Conservation (phyloP, 2,113 vertebrate genomes). For the Deroptyus accipitrinus region DNA sequence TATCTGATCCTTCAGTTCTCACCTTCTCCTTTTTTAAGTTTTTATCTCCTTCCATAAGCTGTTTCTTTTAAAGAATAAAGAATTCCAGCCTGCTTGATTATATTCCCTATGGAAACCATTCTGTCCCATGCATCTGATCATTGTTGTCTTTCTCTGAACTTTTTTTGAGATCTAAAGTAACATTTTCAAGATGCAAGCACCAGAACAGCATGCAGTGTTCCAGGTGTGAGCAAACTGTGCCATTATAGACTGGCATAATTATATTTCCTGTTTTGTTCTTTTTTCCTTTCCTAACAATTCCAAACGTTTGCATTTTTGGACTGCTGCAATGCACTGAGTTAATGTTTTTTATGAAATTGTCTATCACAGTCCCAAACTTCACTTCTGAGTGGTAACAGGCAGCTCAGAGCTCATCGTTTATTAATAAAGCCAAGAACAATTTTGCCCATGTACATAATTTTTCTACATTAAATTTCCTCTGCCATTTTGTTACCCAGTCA, state of each 20-base stretch:
- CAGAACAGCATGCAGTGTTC: neutral
- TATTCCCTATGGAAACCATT: neutral
- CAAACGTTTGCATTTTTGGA: neutral
- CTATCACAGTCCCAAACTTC: neutral
- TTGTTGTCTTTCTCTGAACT: neutral
- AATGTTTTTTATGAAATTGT: neutral
- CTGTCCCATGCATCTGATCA: neutral
- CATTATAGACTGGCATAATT: neutral
- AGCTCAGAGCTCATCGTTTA: neutral
- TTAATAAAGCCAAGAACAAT: neutral
- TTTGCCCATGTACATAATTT: neutral
- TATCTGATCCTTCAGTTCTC: neutral
- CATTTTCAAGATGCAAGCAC: neutral
- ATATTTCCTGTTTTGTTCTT: neutral
- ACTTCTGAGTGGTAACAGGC: neutral
- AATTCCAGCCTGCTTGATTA: neutral
- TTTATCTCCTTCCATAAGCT: neutral
- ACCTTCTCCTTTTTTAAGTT: neutral
- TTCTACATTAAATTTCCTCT: neutral
- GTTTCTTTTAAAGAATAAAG: neutral
- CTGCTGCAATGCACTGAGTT: neutral
- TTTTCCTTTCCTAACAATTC: neutral
- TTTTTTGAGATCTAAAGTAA: neutral
- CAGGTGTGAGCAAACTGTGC: neutral
- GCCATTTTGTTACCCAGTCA: neutral